Conservation (phyloP, 23 tunicate species). For the Diplosoma virens region DNA sequence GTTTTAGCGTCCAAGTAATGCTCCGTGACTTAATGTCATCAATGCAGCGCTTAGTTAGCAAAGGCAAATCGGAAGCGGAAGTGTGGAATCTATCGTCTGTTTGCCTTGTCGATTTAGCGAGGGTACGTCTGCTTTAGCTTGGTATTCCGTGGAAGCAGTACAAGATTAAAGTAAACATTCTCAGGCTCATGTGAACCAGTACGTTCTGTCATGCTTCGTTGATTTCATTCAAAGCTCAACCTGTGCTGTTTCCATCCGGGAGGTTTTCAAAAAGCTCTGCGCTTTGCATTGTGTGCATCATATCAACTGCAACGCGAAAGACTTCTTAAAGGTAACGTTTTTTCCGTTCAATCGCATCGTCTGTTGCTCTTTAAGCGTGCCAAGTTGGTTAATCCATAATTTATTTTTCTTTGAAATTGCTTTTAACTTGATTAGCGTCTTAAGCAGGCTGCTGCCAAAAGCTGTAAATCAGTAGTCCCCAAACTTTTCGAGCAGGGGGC, state of each 20-base stretch:
- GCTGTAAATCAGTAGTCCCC: no score
- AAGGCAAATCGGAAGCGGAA: slow-evolving; percentile 13
- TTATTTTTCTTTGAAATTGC: no score
- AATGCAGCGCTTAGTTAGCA: slow-evolving; percentile 11
- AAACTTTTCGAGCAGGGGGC: no score
- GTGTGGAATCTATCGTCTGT: slow-evolving; percentile 73
- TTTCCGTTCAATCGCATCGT: no score
- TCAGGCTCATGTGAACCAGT: slow-evolving; percentile 48
- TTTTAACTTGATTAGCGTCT: no score
- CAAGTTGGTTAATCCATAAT: no score
- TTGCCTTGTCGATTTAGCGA: slow-evolving; percentile 49
- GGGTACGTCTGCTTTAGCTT: slow-evolving; percentile 16
- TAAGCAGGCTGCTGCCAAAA: no score
- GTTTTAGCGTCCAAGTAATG: slow-evolving; percentile 9
- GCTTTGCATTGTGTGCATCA: slow-evolving; percentile 48
- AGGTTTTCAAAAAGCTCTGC: slow-evolving; percentile 44
- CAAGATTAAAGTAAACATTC: not conserved
- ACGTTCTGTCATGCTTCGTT: slow-evolving; percentile 27
- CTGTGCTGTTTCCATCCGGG: slow-evolving; percentile 29
- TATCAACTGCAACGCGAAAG: slow-evolving; percentile 40
- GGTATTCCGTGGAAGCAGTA: not conserved
- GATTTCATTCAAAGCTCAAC: not conserved
- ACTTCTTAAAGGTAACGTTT: slow-evolving; percentile 61
- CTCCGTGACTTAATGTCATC: not conserved
- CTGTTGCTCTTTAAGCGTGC: no score